Base-by-base conservation (phyloP, 2,888 invertebrate genomes). In the Drosophila kuntzei region DNA sequence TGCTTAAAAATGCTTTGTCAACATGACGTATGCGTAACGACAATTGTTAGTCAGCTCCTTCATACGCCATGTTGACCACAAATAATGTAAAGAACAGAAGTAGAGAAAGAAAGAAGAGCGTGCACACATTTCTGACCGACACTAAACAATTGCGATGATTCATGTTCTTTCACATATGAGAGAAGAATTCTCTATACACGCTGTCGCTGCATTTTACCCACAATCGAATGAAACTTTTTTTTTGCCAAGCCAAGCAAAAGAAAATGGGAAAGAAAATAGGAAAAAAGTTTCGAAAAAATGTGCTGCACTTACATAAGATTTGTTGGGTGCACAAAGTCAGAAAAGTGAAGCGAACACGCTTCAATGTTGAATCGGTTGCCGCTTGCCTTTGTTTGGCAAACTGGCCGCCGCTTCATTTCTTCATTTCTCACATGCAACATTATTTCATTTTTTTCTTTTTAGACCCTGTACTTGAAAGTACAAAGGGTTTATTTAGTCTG, bases 1-100 rank as follows among this genome's bases (percentile, higher is more conserved):
- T 32, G 32, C 34, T 51, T 27, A 60, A 8, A 70, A 49, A 14
- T 41, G 61, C 49, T 12, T 32, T 59, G 78, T 68, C 68, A 60
- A 71, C 77, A 32, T 75, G 84, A 67, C 87, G 71, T 86, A 81
- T 86, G 80, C 66, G 72, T 67, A 75, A 83, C 53, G 51, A 32
- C 29, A 54, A 49, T 60, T 57, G 57, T 53, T 47, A 36, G 50
- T 47, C 43, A 36, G 50, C 46, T 43, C 29, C 68, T 43, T 43
- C 76, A 79, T 70, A 49, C 80, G 76, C 64, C 79, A 34, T 60
- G 68, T 71, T 68, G 44, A 37, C 61, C 68, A 58, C 63, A 47
- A 57, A 36, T 16, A n/a, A 41, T 16, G 49, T 25, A 11, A 54
- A 20, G 36, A 49, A n/a, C 16, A 20, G 22, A 25, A 53, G 11